These are phyloP conservation scores for Ametastegia equiseti DNA, from an alignment of 2,888 invertebrate species.

Conservation along the genomic window DNA sequence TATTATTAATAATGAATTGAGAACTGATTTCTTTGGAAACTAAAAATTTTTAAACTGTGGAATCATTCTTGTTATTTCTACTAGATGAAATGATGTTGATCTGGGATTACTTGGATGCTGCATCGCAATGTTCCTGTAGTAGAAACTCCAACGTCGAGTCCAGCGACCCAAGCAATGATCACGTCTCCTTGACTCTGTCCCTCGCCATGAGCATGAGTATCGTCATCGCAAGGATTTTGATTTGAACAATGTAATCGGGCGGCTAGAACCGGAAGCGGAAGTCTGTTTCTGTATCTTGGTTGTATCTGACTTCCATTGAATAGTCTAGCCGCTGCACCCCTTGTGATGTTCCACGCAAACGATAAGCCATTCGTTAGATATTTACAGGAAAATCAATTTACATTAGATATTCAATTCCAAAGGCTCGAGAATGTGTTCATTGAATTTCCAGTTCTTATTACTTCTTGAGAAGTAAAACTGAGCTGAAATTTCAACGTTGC, in stretches of 20 bases:
- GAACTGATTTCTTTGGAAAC: neutral
- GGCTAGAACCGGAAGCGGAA: conserved; percentile 69
- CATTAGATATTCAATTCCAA: no score
- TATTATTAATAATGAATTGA: neutral
- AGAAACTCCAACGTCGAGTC: conserved; percentile 67
- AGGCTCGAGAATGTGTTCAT: no score
- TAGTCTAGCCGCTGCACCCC: conserved; percentile 66
- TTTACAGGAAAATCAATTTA: neutral
- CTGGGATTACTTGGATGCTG: conserved; percentile 67
- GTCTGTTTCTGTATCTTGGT: conserved; percentile 68
- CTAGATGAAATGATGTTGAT: neutral
- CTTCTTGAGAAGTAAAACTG: no score
- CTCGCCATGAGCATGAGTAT: conserved; percentile 56
- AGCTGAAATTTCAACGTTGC: no score
- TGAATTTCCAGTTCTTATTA: no score
- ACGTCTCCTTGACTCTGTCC: conserved; percentile 63
- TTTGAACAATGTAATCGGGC: conserved; percentile 65
- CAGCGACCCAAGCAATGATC: conserved; percentile 72
- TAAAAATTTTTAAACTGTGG: no score
- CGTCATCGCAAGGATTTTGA: conserved; percentile 54
- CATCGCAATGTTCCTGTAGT: conserved; percentile 64
- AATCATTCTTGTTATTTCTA: neutral
- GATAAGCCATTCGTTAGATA: neutral
- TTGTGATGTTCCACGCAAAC: conserved; percentile 51
- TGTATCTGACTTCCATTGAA: conserved; percentile 70